Conservation (phyloP, 2,888 invertebrate species). For the Parascotia fuliginaria region DNA sequence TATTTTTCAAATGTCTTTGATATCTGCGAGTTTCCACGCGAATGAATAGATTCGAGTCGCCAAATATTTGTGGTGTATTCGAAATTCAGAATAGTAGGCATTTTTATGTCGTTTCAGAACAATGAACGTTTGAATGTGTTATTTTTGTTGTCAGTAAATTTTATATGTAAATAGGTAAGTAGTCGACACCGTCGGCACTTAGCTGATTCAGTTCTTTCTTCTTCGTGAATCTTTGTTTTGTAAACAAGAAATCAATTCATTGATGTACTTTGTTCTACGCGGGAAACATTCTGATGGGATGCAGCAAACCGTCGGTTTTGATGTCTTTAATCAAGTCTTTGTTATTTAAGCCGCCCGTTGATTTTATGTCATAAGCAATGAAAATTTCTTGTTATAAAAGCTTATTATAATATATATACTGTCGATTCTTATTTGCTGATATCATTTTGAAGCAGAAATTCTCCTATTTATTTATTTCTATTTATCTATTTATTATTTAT, state of each 20-base stretch:
- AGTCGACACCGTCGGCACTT: not conserved
- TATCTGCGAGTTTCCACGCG: constrained; percentile 20
- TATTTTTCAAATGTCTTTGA: constrained; percentile 10
- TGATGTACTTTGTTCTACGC: constrained; percentile 31
- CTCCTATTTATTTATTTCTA: too few relatives aligned
- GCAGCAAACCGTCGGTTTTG: constrained; percentile 42
- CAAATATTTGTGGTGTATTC: constrained; percentile 24
- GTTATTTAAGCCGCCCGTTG: constrained; percentile 22
- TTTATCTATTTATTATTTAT: too few relatives aligned
- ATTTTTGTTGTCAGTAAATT: constrained; percentile 3
- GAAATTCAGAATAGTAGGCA: constrained; percentile 20
- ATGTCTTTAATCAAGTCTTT: constrained; percentile 48
- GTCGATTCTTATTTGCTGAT: constrained; percentile 4
- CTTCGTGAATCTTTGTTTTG: constrained; percentile 19
- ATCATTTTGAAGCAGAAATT: too few relatives aligned
- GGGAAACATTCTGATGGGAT: constrained; percentile 35
- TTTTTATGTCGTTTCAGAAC: constrained; percentile 11
- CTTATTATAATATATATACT: constrained; percentile 28
- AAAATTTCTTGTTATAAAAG: constrained; percentile 17
- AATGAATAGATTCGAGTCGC: constrained; percentile 23
- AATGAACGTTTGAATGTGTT: constrained; percentile 10
- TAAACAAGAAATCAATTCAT: constrained; percentile 29
- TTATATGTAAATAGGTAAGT: not conserved
- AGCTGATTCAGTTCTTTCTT: constrained; percentile 9
- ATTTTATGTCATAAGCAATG: constrained; percentile 28